Base-by-base conservation (phyloP, 2,888 invertebrate genomes). In the Latrodectus elegans region DNA sequence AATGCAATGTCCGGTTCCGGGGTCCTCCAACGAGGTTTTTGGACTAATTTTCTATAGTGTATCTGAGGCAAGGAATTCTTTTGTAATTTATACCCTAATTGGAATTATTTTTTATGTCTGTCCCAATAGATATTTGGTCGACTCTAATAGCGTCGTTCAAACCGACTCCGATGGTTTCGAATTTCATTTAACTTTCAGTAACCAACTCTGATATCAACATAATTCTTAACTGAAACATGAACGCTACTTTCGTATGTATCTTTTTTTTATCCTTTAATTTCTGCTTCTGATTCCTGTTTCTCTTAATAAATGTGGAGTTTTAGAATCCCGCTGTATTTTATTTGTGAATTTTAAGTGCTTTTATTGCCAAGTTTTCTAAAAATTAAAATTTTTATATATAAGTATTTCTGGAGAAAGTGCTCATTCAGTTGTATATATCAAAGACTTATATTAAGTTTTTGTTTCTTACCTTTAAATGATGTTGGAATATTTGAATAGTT, bases 191-290 rank as follows among this genome's bases (percentile, higher is more conserved):
- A 38, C 38, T 38, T 38, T 38, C 38, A 38, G 38, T 4, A 38
- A 4, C 38, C 38, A 60, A 12, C n/a, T 60, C 12, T 6, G n/a
- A 60, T 60, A 60, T 15, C 12, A 60, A 60, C 60, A 4, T 38
- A 38, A 4, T 38, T 38, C 38, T 38, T 38, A 38, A 38, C 38
- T 38, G 38, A 38, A 60, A 15, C 11, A 78, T 78, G 84, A 84
- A 84, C 73, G 78, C 84, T n/a, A 84, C 84, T 17, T 84, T 84
- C 17, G 84, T 84, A 67, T 78, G 84, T 84, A 72, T 76, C 8
- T 22, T 80, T 49, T 55, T 14, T 38, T n/a, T 12, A 14, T 51
- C 6, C 49, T 64, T 60, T 38, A 0, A 60, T 15, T 15, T 60
- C 60, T 60, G 38, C 60, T 10, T 0, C 8, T 60, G 9, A 15